Evolutionary conservation across 92 coral and sea anemone genomes (phyloP).

Genomic region (Siderastrea siderea): DNA sequence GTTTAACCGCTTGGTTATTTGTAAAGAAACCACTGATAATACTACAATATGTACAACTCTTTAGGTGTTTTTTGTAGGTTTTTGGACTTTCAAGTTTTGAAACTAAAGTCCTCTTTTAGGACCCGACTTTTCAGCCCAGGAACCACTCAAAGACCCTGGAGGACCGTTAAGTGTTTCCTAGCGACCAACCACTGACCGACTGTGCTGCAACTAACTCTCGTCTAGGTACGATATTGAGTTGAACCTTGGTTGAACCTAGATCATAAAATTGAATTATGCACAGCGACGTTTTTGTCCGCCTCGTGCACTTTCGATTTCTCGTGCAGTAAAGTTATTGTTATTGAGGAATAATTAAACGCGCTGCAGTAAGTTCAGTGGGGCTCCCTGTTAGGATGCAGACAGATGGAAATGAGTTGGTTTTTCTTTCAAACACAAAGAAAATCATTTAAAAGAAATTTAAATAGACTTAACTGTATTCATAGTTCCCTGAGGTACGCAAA

Average conservation of each 20-base stretch:
- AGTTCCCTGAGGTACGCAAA: neutral
- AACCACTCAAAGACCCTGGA: too few relatives aligned
- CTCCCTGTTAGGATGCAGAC: slow-evolving; percentile 9
- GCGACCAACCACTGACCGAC: too few relatives aligned
- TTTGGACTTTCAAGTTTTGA: too few relatives aligned
- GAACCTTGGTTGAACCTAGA: neutral
- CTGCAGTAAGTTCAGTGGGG: neutral
- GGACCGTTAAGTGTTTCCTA: too few relatives aligned
- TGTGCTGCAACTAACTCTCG: too few relatives aligned
- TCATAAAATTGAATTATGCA: neutral
- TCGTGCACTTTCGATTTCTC: neutral
- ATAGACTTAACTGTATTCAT: neutral
- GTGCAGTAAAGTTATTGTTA: neutral
- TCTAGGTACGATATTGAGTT: too few relatives aligned
- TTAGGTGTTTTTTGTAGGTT: too few relatives aligned
- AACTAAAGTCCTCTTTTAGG: too few relatives aligned
- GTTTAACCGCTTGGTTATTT: too few relatives aligned
- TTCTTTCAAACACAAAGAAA: slow-evolving; percentile 27
- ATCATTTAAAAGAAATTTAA: slow-evolving; percentile 15
- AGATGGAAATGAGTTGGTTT: slow-evolving; percentile 12
- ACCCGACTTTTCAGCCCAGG: too few relatives aligned
- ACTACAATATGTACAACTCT: too few relatives aligned
- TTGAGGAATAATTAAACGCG: neutral
- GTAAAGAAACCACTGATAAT: too few relatives aligned
- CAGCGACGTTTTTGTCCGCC: neutral